Percentiles rank a stretch among this genome's conserved stretches.
Evolutionary conservation across 2,888 invertebrate genomes (phyloP).

Genomic region (Apomyelois bistriatella): DNA sequence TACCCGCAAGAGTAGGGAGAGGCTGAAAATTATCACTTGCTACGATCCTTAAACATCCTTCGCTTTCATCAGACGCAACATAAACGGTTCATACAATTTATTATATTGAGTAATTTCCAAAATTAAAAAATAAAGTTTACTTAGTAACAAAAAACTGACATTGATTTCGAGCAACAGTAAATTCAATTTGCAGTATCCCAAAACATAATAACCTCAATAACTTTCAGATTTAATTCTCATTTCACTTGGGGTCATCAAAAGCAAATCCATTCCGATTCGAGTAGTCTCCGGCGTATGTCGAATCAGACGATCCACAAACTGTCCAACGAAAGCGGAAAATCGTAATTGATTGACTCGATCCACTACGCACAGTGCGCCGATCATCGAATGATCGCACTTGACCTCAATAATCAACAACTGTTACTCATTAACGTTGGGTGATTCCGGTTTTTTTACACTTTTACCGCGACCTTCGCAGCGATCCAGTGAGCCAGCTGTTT

Average conservation of each 20-base stretch:
- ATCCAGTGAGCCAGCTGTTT: slow-evolving; percentile 26
- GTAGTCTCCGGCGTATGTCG: background rate
- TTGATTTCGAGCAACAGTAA: too few relatives aligned
- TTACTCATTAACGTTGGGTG: slow-evolving; percentile 27
- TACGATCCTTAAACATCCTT: too few relatives aligned
- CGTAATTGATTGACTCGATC: background rate
- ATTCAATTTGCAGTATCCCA: too few relatives aligned
- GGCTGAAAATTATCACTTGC: too few relatives aligned
- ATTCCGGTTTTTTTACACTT: slow-evolving; percentile 52
- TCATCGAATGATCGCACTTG: slow-evolving; percentile 11
- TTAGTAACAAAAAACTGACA: too few relatives aligned
- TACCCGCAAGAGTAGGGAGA: too few relatives aligned
- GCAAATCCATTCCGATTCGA: slow-evolving; percentile 5
- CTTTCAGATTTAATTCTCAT: slow-evolving; percentile 5
- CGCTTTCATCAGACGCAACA: too few relatives aligned
- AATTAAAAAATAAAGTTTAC: too few relatives aligned
- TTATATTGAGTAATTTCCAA: too few relatives aligned
- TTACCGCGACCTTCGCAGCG: slow-evolving; percentile 51
- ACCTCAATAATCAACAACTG: slow-evolving; percentile 4
- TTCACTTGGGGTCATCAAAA: background rate
- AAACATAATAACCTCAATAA: background rate
- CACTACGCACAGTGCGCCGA: background rate
- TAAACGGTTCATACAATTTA: too few relatives aligned
- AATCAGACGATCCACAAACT: background rate
- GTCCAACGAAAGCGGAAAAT: slow-evolving; percentile 36